phyloP scores from a whole-genome alignment of 2,113 vertebrate genomes.

The Euleptes europaea region DNA sequence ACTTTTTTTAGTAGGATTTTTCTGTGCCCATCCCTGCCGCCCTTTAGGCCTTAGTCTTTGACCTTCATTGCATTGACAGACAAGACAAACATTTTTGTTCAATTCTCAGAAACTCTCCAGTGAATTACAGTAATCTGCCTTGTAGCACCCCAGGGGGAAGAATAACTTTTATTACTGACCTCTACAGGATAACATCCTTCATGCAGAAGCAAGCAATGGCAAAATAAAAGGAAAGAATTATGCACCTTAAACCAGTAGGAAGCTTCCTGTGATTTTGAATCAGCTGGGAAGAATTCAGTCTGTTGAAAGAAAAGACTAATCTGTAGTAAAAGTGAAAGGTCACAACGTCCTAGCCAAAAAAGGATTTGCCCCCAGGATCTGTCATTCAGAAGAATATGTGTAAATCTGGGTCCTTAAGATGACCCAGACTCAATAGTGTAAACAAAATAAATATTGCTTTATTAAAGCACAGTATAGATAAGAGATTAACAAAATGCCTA shows the following conservation, averaged over 20 bases:
- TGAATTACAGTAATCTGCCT: constrained; percentile 39
- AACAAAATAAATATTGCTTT: no score
- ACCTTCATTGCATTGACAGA: constrained; percentile 24
- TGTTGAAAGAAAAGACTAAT: constrained; percentile 26
- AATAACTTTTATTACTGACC: constrained; percentile 42
- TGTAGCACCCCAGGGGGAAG: not conserved
- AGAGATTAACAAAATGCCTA: no score
- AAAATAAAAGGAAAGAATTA: constrained; percentile 20
- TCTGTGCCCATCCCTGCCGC: not conserved
- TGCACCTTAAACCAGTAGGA: constrained; percentile 8
- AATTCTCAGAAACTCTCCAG: constrained; percentile 25
- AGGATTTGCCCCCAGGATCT: not conserved
- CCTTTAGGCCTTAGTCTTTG: not conserved
- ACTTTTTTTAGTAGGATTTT: not conserved
- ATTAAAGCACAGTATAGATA: no score
- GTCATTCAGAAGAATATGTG: not conserved
- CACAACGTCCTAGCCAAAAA: not conserved
- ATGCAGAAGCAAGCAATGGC: not conserved
- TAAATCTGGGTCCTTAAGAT: no score
- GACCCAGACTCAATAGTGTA: no score
- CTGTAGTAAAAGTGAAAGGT: not conserved
- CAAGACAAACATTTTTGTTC: constrained; percentile 28
- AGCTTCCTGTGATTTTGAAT: constrained; percentile 38
- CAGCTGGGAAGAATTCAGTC: not conserved
- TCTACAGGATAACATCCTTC: constrained; percentile 28